phyloP scores from a whole-genome alignment of 2,888 invertebrate genomes.

The Orthonychiurus folsomi region DNA sequence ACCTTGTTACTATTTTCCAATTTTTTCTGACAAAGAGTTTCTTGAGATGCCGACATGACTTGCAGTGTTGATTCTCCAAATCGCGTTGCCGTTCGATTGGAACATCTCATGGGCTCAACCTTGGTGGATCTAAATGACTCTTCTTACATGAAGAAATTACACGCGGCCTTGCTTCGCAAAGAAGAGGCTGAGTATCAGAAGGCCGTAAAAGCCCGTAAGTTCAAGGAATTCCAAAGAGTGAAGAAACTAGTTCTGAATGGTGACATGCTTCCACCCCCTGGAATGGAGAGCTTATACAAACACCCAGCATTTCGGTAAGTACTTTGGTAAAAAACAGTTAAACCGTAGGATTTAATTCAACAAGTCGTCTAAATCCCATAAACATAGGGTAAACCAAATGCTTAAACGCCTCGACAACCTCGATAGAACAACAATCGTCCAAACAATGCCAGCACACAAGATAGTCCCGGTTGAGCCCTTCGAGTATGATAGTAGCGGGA shows the following conservation, averaged over 20 bases:
- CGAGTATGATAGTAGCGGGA: too few species aligned
- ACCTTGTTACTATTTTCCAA: not conserved
- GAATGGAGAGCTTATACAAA: not conserved
- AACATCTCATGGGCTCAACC: not conserved
- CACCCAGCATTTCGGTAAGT: not conserved
- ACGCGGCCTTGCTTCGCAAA: not conserved
- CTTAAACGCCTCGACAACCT: too few species aligned
- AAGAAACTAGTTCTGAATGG: conserved; percentile 4
- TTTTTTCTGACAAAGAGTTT: not conserved
- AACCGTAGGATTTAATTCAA: not conserved
- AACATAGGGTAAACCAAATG: too few species aligned
- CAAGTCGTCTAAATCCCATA: too few species aligned
- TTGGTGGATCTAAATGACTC: not conserved
- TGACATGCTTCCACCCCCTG: not conserved
- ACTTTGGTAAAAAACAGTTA: not conserved
- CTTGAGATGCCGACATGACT: not conserved
- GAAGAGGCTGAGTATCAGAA: conserved; percentile 2
- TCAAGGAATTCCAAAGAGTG: not conserved
- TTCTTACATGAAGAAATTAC: not conserved
- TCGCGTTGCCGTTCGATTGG: conserved; percentile 1
- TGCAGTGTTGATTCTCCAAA: not conserved
- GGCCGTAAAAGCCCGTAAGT: not conserved
- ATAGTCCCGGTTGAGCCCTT: too few species aligned
- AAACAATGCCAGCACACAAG: too few species aligned
- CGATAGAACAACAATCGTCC: too few species aligned